Conservation (phyloP, 2,113 vertebrate species). For the Theristicus caerulescens region DNA sequence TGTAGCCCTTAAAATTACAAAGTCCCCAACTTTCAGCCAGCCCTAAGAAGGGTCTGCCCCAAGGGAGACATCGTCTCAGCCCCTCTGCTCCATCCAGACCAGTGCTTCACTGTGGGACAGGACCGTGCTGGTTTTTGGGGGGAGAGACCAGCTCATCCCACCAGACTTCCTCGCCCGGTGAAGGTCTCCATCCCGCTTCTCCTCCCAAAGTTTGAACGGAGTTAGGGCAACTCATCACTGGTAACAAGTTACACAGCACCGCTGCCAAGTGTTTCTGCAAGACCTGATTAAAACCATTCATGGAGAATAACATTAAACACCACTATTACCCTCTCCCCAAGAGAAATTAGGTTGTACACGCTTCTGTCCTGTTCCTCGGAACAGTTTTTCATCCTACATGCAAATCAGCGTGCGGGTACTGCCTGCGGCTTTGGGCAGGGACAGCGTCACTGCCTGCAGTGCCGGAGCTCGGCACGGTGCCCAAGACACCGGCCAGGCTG, state of each 20-base stretch:
- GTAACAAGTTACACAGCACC: neutral
- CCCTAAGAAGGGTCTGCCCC: neutral
- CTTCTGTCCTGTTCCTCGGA: neutral
- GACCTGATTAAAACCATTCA: neutral
- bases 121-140: neutral
- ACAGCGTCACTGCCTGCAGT: neutral
- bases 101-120: neutral
- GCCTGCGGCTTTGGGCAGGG: neutral
- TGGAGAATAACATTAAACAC: neutral
- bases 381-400: neutral
- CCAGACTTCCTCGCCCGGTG: rapidly evolving
- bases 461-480: neutral
- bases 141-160: neutral
- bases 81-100: neutral
- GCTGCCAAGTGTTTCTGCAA: neutral
- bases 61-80: neutral
- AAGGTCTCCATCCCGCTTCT: neutral
- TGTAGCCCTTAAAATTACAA: neutral
- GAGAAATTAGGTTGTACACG: neutral
- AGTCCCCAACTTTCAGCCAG: neutral
- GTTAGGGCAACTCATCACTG: neutral
- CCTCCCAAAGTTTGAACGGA: neutral
- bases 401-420: neutral
- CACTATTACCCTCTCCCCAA: neutral
- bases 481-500: neutral